Evolutionary conservation across 2,797 vertebrate species (phyloP).

Genomic region (Myotis pilosus): DNA sequence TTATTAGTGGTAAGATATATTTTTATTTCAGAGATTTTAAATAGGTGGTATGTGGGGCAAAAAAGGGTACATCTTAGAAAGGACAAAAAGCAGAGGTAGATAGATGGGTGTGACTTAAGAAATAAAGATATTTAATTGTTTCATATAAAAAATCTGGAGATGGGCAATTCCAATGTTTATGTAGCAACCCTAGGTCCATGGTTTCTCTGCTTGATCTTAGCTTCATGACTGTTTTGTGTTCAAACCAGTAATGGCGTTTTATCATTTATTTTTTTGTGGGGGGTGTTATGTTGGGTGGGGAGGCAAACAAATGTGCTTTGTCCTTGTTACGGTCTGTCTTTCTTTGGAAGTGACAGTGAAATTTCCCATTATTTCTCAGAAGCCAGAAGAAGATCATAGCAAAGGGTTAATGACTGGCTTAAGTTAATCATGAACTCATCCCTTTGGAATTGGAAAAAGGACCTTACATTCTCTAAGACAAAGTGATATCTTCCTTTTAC

Average conservation of each 20-base stretch:
- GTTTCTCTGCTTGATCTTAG: constrained; percentile 4
- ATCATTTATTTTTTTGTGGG: constrained; percentile 18
- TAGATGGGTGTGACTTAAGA: background rate
- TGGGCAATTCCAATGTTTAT: background rate
- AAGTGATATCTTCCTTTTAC: background rate
- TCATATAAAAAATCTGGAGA: constrained; percentile 1
- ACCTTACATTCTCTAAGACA: background rate
- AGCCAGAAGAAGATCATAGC: background rate
- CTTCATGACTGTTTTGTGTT: background rate
- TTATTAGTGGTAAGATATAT: background rate
- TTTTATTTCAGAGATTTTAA: constrained; percentile 7
- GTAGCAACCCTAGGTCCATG: background rate
- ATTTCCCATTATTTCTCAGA: constrained; percentile 11
- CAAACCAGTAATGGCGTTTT: constrained; percentile 33
- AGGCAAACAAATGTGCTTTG: background rate
- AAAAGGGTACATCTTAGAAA: background rate
- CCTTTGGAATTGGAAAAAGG: background rate
- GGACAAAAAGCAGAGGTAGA: background rate
- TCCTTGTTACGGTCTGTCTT: constrained; percentile 2
- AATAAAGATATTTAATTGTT: constrained; percentile 23
- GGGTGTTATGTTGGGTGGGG: background rate
- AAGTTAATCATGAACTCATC: background rate
- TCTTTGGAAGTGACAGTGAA: background rate
- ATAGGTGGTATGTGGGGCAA: background rate
- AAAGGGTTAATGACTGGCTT: background rate